A percentile compares a stretch with the other conserved stretches of the same genome.
Conservation (phyloP, 2,113 vertebrate genomes). For the Cebidichthys violaceus region DNA sequence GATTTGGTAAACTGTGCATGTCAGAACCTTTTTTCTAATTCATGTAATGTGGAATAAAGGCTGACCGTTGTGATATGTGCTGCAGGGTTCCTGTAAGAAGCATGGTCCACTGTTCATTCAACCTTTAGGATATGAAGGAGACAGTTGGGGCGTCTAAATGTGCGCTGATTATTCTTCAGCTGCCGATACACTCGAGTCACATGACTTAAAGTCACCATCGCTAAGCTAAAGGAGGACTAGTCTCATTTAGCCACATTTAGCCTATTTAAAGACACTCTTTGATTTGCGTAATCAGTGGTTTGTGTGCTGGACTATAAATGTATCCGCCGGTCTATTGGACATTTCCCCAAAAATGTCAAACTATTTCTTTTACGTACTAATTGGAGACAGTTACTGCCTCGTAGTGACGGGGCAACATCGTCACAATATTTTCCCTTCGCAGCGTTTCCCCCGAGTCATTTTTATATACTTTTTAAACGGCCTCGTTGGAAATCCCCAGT, state of each 20-base stretch:
- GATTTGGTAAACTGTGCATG: not conserved
- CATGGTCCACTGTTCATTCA: not conserved
- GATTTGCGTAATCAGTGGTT: constrained; percentile 1
- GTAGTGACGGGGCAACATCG: too few relatives aligned
- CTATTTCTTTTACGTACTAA: not conserved
- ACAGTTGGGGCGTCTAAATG: too few relatives aligned
- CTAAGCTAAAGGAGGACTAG: too few relatives aligned
- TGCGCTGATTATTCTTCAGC: not conserved
- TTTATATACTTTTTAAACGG: not conserved
- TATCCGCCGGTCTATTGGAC: too few relatives aligned
- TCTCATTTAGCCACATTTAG: too few relatives aligned
- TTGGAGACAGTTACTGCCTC: too few relatives aligned
- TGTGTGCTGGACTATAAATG: not conserved
- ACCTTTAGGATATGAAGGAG: too few relatives aligned
- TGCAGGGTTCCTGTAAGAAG: not conserved
- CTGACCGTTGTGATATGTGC: not conserved
- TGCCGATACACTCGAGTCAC: not conserved
- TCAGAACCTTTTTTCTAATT: constrained; percentile 1
- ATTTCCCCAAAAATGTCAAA: not conserved
- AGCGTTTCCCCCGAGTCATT: too few relatives aligned
- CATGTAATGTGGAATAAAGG: not conserved
- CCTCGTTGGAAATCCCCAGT: constrained; percentile 34
- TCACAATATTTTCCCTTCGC: too few relatives aligned
- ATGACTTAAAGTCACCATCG: too few relatives aligned
- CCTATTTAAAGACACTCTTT: not conserved